These are phyloP conservation scores for Sebastes fasciatus DNA, from an alignment of 2,113 vertebrate species.

Conservation along the genomic window DNA sequence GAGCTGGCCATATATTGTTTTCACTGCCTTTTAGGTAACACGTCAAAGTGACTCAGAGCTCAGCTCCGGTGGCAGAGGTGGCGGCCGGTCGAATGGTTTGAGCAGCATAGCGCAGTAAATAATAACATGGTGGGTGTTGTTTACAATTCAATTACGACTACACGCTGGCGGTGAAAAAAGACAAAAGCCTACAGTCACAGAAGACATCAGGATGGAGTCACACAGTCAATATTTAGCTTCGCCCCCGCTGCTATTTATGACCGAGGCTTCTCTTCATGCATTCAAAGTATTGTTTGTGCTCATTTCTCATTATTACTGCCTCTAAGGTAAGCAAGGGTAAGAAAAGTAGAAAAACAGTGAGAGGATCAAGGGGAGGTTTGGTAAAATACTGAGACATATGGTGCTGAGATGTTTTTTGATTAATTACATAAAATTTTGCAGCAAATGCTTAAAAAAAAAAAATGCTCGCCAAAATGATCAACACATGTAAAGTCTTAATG, in stretches of 20 bases:
- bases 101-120: conserved; percentile 77
- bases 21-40: conserved; percentile 88
- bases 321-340: neutral
- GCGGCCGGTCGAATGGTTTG: conserved; percentile 50
- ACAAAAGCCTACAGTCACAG: conserved; percentile 66
- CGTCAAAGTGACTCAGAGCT: conserved; percentile 90
- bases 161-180: conserved; percentile 58
- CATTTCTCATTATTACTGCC: conserved; percentile 36
- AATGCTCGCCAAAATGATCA: neutral
- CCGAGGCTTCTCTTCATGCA: conserved; percentile 49
- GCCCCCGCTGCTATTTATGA: conserved; percentile 63
- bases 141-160: conserved; percentile 80
- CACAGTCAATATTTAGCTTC: conserved; percentile 75
- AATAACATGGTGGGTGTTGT: conserved; percentile 79
- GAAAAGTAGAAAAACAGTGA: neutral
- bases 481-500: neutral
- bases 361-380: neutral
- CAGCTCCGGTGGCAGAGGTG: conserved; percentile 66
- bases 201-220: conserved; percentile 66
- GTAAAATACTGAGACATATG: neutral
- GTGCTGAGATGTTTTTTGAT: neutral
- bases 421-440: neutral
- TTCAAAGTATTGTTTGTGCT: conserved; percentile 53
- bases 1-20: conserved; percentile 89
- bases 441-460: neutral